These are phyloP conservation scores for Stenurella melanura DNA, from an alignment of 2,888 invertebrate species.

Conservation along the genomic window DNA sequence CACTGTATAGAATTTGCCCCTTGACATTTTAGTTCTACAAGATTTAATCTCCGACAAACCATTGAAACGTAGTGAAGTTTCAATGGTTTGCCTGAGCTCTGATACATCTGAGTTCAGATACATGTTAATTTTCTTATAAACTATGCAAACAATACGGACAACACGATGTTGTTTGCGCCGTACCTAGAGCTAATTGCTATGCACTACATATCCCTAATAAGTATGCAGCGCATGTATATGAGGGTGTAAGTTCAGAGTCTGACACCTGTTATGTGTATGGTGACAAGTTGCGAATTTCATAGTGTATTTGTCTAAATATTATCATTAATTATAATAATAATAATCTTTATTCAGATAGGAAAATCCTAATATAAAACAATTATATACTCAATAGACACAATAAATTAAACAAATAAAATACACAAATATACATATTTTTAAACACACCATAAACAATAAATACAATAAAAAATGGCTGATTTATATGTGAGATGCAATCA, in stretches of 20 bases:
- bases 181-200: constrained; percentile 36
- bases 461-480: too few relatives aligned
- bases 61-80: background rate
- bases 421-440: too few relatives aligned
- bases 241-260: constrained; percentile 40
- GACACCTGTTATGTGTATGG: constrained; percentile 35
- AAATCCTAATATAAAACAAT: too few relatives aligned
- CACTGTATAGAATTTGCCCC: background rate
- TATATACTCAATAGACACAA: too few relatives aligned
- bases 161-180: constrained; percentile 15
- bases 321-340: background rate
- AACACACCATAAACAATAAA: too few relatives aligned
- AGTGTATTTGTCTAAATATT: background rate
- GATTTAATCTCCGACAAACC: constrained; percentile 16
- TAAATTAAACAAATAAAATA: too few relatives aligned
- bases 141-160: background rate
- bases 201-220: constrained; percentile 34
- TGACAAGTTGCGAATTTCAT: constrained; percentile 3
- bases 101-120: background rate
- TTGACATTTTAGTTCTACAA: constrained; percentile 2
- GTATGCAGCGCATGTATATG: constrained; percentile 41
- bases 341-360: too few relatives aligned
- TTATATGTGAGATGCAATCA: too few relatives aligned
- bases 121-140: constrained; percentile 11
- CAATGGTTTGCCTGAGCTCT: background rate